Percentiles rank a stretch among this genome's conserved stretches.
These are phyloP conservation scores for Sicus ferrugineus DNA, from an alignment of 2,888 invertebrate genomes.

Conservation along the genomic window DNA sequence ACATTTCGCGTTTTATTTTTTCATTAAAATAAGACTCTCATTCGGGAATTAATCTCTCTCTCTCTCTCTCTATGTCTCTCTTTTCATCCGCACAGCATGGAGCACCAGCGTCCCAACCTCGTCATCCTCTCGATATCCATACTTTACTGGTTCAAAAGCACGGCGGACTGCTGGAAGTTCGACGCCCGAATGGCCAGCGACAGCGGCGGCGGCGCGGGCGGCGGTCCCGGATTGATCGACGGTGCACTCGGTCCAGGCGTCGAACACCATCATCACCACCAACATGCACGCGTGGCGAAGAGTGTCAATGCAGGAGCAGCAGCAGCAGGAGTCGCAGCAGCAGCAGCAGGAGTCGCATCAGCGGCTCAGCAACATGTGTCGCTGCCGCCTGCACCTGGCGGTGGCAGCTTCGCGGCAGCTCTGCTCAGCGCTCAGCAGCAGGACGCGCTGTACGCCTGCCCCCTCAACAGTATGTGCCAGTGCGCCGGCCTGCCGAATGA, in stretches of 20 bases:
- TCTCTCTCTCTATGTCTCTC: neutral
- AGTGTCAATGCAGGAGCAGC: slow-evolving; percentile 24
- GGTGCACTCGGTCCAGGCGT: slow-evolving; percentile 44
- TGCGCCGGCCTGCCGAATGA: slow-evolving; percentile 65
- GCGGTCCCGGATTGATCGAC: slow-evolving; percentile 32
- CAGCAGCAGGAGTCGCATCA: neutral
- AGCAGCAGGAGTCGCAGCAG: slow-evolving; percentile 2
- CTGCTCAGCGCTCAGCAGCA: slow-evolving; percentile 61
- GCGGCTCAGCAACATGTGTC: slow-evolving; percentile 36
- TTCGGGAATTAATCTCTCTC: slow-evolving; percentile 8
- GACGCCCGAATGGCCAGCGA: slow-evolving; percentile 45
- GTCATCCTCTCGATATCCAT: slow-evolving; percentile 62
- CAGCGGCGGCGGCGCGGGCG: slow-evolving; percentile 39
- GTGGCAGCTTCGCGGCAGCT: slow-evolving; percentile 48
- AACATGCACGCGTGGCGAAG: slow-evolving; percentile 21
- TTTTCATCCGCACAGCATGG: slow-evolving; percentile 46
- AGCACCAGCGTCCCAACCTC: slow-evolving; percentile 54
- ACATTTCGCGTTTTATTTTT: too few relatives aligned
- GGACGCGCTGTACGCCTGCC: slow-evolving; percentile 63
- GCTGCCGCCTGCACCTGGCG: slow-evolving; percentile 41
- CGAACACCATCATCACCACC: neutral
- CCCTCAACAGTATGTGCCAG: slow-evolving; percentile 65
- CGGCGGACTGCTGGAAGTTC: slow-evolving; percentile 62
- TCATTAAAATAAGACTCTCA: too few relatives aligned
- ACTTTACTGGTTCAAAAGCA: slow-evolving; percentile 57